These are phyloP conservation scores for Drosophila pachea DNA, from an alignment of 1,140 invertebrate genomes.

Conservation along the genomic window DNA sequence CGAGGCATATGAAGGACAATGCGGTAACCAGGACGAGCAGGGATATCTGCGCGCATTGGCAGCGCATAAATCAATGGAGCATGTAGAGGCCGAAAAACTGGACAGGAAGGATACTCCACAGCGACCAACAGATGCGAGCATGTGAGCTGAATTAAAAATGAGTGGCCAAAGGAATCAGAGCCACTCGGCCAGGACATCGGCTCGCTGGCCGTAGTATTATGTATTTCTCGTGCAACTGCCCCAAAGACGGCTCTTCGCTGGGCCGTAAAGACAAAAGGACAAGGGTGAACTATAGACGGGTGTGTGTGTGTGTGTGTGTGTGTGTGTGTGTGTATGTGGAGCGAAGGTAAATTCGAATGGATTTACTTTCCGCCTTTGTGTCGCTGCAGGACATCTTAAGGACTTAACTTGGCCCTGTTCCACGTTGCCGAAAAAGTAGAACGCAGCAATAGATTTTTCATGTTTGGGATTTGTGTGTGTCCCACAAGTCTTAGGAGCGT, in stretches of 20 bases:
- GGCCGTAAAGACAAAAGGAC: slow-evolving; percentile 71
- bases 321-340: slow-evolving; percentile 7
- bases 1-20: slow-evolving; percentile 60
- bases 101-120: slow-evolving; percentile 45
- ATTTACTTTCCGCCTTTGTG: slow-evolving; percentile 66
- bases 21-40: slow-evolving; percentile 15
- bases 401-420: slow-evolving; percentile 62
- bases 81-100: slow-evolving; percentile 57
- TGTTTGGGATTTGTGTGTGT: slow-evolving; percentile 74
- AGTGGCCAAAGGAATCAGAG: slow-evolving; percentile 48
- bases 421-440: slow-evolving; percentile 41
- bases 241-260: slow-evolving; percentile 58
- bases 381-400: slow-evolving; percentile 69
- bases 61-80: slow-evolving; percentile 72
- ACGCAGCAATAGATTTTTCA: slow-evolving; percentile 70
- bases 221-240: slow-evolving; percentile 30
- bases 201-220: background rate
- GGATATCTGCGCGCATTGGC: slow-evolving; percentile 43
- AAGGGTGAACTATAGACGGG: slow-evolving; percentile 49
- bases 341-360: slow-evolving; percentile 65
- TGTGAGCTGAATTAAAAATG: slow-evolving; percentile 75
- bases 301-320: slow-evolving; percentile 9
- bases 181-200: slow-evolving; percentile 7
- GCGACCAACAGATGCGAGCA: slow-evolving; percentile 64
- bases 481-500: slow-evolving; percentile 59